Percentiles rank a stretch among this genome's conserved stretches.
Evolutionary conservation across 2,888 invertebrate genomes (phyloP).

Genomic region (Caenorhabditis doughertyi): DNA sequence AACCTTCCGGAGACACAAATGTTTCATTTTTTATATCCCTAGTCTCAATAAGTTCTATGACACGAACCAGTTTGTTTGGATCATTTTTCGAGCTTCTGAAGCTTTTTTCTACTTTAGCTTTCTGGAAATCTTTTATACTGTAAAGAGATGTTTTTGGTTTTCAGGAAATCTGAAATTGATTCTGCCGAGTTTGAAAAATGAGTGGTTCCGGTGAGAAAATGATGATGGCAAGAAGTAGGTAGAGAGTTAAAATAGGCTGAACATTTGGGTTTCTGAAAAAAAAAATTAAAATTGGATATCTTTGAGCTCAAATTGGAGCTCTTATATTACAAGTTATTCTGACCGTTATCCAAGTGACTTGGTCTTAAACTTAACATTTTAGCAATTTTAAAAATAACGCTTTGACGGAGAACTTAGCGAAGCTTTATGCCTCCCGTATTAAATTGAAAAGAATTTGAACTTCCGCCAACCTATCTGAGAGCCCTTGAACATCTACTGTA

Average conservation of each 20-base stretch:
- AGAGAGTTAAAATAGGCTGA: neutral
- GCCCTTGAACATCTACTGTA: no score
- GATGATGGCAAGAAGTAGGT: slow-evolving; percentile 26
- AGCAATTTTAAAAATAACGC: no score
- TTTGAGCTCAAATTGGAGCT: no score
- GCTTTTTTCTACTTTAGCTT: neutral
- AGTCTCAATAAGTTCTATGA: neutral
- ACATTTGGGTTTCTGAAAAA: neutral
- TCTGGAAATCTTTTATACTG: neutral
- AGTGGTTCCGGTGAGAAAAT: slow-evolving; percentile 33
- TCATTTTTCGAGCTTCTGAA: neutral
- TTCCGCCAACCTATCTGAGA: no score
- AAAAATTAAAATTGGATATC: no score
- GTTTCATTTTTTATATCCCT: neutral
- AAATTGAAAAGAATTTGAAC: no score
- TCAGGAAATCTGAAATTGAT: no score
- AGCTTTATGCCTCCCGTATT: no score
- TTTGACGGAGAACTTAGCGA: no score
- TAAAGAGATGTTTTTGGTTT: neutral
- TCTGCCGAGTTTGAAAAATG: slow-evolving; percentile 18
- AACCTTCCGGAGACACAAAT: neutral
- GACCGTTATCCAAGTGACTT: no score
- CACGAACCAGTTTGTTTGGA: neutral
- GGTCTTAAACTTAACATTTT: no score
- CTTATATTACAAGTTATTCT: no score